Conservation (phyloP, 37 sponge, comb jelly and placozoan genomes). For the Bolinopsis microptera region DNA sequence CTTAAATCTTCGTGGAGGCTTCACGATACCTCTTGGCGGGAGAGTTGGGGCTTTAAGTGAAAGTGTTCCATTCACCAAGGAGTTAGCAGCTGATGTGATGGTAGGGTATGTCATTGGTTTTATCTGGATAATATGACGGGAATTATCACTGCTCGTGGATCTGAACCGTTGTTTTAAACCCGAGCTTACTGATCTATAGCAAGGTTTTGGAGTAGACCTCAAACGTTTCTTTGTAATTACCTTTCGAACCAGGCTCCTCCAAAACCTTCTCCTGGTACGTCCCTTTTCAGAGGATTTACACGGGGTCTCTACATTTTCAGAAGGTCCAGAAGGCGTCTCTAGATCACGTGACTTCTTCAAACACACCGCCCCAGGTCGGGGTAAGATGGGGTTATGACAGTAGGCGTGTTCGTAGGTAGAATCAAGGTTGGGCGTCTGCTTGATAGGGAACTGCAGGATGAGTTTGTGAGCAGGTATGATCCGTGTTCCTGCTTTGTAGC, state of each 20-base stretch:
- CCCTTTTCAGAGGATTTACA: neutral
- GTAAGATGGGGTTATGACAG: too few relatives aligned
- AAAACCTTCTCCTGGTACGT: neutral
- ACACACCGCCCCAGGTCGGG: too few relatives aligned
- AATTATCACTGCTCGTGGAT: neutral
- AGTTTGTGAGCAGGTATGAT: neutral
- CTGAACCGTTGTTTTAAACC: neutral
- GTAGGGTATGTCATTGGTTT: neutral
- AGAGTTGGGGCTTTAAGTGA: neutral
- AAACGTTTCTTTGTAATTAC: neutral
- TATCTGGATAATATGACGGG: neutral
- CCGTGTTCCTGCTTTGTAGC: constrained; percentile 10
- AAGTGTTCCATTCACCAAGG: neutral
- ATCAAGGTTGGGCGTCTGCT: too few relatives aligned
- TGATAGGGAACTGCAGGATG: neutral
- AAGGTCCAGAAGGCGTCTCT: neutral
- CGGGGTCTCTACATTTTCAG: too few relatives aligned
- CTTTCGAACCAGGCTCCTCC: neutral
- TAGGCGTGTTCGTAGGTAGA: too few relatives aligned
- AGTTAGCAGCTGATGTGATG: neutral
- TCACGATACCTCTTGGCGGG: neutral
- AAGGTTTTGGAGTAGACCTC: neutral
- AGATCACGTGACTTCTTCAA: too few relatives aligned
- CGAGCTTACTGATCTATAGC: neutral
- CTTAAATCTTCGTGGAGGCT: neutral